Evolutionary conservation across 2,113 vertebrate genomes (phyloP), one percentile per base, ranked within the genome.

Genomic region (Leucopternis melanops): DNA sequence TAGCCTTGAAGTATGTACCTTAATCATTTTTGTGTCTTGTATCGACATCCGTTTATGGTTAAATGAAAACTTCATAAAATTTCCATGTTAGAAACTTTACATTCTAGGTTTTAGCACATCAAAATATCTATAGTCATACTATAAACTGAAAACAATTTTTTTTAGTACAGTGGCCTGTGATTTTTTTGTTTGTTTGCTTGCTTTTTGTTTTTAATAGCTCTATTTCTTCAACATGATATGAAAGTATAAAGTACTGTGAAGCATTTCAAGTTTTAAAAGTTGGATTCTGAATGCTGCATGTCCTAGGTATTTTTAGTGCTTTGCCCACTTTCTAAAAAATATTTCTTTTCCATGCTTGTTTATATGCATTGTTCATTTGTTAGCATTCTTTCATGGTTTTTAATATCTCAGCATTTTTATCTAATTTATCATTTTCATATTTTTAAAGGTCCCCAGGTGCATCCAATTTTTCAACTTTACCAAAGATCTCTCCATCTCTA

Each of bases 401-500:
- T 86, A 96, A 62, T 97, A 95, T 95, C 65, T 98, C 88, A 92
- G 92, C 96, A 95, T 98, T 97, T 97, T 97, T 98, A 97, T 98
- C 98, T 98, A 98, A 99, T 98, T 98, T 97, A 95, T 98, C 90
- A 97, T 98, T 99, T 99, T 99, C 98, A 98, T 99, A 98, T 99
- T 98, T 99, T 99, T 98, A 98, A 99, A 99, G 99, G 99, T 99
- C 99, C 98, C 99, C 99, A 98, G 99, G 99, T 98, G 98, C 99
- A 99, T 99, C 99, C 98, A 99, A 99, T 99, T 99, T 99, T 98
- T 99, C 99, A 99, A 97, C 99, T 99, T 99, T 99, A 98, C 99
- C 99, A 99, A 99, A 99, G 99, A 99, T 99, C 98, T 99, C 99
- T 98, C 98, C 99, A 99, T 99, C 99, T 98, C 99, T 99, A 97